phyloP scores from a whole-genome alignment of 1,140 invertebrate species.

The Drosophila santomea region DNA sequence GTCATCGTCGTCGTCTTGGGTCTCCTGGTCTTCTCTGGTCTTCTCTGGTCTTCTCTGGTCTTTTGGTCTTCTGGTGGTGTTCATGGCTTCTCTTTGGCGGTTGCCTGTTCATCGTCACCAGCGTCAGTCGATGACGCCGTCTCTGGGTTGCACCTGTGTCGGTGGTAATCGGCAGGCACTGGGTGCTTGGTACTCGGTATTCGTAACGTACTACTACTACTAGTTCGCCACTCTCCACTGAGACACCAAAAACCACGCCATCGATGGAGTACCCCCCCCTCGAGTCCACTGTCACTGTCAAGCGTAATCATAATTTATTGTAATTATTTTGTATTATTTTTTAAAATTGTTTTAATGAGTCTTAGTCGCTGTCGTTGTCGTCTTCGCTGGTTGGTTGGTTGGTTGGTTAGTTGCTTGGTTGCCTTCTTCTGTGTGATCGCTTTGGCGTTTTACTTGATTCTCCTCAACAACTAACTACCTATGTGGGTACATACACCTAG shows the following conservation, averaged over 20 bases:
- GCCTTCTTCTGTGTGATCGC: slow-evolving; percentile 46
- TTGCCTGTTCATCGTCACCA: slow-evolving; percentile 55
- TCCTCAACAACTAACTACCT: slow-evolving; percentile 13
- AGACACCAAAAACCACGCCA: slow-evolving; percentile 3
- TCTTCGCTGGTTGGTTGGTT: slow-evolving; percentile 1
- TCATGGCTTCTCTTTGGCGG: slow-evolving; percentile 13
- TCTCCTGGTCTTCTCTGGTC: too few species aligned
- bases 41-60: slow-evolving; percentile 2
- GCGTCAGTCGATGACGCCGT: slow-evolving; percentile 51
- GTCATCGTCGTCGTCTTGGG: too few species aligned
- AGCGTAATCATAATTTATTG: slow-evolving; percentile 83
- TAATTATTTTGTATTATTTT: slow-evolving; percentile 84
- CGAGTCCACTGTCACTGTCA: slow-evolving; percentile 76
- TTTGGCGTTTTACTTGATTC: slow-evolving; percentile 66
- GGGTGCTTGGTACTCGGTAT: not conserved
- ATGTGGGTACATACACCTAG: not conserved
- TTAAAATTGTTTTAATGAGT: slow-evolving; percentile 83
- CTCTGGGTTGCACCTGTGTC: slow-evolving; percentile 63
- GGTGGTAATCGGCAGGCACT: slow-evolving; percentile 6
- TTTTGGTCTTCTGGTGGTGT: slow-evolving; percentile 10
- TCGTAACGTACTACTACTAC: not conserved
- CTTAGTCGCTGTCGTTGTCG: slow-evolving; percentile 22
- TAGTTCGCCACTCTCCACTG: not conserved
- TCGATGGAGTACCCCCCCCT: slow-evolving; percentile 29
- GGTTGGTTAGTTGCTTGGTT: slow-evolving; percentile 8